Conservation (phyloP, 2,888 invertebrate species). For the Pseudococcus viburni region DNA sequence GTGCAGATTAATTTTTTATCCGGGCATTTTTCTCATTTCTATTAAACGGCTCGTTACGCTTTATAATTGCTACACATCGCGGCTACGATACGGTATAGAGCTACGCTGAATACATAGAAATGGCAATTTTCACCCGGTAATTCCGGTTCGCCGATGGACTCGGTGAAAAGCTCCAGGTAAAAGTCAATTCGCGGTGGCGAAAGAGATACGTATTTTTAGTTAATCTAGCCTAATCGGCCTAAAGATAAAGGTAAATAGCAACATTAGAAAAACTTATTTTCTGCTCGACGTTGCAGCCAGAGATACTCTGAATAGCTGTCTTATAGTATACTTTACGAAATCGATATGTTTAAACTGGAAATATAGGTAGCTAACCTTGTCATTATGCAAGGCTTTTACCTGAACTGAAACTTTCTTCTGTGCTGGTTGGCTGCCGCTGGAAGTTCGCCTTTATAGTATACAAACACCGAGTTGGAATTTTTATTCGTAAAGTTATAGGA, state of each 20-base stretch:
- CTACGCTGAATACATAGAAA: neutral
- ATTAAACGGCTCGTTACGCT: constrained; percentile 24
- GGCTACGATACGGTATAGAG: neutral
- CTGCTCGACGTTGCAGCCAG: neutral
- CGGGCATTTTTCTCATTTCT: neutral
- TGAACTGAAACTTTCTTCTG: neutral
- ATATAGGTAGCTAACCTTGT: constrained; percentile 9
- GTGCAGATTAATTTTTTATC: neutral
- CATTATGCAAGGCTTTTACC: constrained; percentile 27
- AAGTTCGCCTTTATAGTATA: neutral
- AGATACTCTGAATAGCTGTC: neutral
- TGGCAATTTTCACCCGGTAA: neutral
- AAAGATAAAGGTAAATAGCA: constrained; percentile 16
- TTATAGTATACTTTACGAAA: neutral
- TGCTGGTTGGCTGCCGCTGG: neutral
- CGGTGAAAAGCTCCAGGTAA: neutral
- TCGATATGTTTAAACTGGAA: constrained; percentile 21
- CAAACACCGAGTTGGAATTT: neutral
- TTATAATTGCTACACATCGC: constrained; percentile 21
- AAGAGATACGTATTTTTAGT: neutral
- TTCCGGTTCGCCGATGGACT: neutral
- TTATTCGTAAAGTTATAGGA: constrained; percentile 1
- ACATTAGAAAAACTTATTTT: constrained; percentile 8
- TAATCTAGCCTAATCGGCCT: constrained; percentile 7
- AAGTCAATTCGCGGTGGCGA: neutral